phyloP scores from a whole-genome alignment of 2,113 vertebrate species.

The Cathartes aura region DNA sequence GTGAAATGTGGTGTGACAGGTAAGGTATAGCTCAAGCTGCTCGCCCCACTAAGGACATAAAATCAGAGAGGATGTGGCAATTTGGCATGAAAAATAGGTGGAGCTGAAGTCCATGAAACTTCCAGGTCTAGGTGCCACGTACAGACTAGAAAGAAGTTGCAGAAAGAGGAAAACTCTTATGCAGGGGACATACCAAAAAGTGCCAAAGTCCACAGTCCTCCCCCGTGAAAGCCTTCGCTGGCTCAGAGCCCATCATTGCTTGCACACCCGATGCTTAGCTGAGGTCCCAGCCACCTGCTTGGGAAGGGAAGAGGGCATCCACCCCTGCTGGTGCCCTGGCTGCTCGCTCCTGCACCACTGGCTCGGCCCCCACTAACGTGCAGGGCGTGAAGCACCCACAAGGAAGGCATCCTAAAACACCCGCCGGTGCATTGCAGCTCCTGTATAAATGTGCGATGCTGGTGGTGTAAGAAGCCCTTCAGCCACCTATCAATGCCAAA shows the following conservation, averaged over 20 bases:
- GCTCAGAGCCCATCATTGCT: neutral
- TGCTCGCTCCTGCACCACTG: neutral
- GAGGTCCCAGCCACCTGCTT: neutral
- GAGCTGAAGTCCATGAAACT: neutral
- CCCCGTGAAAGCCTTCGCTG: neutral
- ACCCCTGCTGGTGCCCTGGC: neutral
- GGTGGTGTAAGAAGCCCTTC: neutral
- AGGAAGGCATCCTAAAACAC: neutral
- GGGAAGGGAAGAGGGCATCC: neutral
- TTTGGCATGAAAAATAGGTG: neutral
- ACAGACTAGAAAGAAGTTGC: neutral
- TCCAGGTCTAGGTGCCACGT: neutral
- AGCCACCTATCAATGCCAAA: neutral
- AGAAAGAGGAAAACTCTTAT: neutral
- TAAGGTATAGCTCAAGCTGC: neutral
- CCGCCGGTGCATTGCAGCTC: neutral
- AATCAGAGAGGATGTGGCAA: neutral
- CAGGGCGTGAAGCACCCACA: neutral
- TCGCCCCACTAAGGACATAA: neutral
- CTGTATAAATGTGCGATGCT: neutral
- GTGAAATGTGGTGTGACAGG: neutral
- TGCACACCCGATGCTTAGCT: neutral
- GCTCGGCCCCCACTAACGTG: rapidly evolving
- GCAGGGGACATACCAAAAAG: too few relatives aligned
- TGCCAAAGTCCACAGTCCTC: neutral